A percentile compares a stretch with the other conserved stretches of the same genome.
Evolutionary conservation across 1,140 invertebrate genomes (phyloP).

Genomic region (Microplitis demolitor): DNA sequence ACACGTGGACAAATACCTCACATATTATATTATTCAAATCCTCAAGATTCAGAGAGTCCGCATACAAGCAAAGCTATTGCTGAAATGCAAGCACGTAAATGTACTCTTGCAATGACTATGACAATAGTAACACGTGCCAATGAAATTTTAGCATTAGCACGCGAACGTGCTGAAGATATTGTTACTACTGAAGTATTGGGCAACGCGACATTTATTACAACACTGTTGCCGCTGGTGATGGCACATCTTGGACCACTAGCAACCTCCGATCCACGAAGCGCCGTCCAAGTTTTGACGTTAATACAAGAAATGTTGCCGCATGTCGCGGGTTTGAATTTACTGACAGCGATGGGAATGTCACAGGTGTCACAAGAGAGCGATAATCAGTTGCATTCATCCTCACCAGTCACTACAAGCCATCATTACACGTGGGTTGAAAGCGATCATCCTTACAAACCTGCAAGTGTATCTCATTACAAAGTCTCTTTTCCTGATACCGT

Average conservation of each 20-base stretch:
- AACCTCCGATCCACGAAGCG: conserved; percentile 84
- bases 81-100: conserved; percentile 75
- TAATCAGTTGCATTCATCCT: conserved; percentile 43
- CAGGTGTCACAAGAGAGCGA: conserved; percentile 54
- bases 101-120: conserved; percentile 72
- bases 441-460: conserved; percentile 95
- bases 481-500: conserved; percentile 87
- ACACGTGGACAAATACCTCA: conserved; percentile 93
- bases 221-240: conserved; percentile 77
- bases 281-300: conserved; percentile 86
- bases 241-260: conserved; percentile 82
- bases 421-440: conserved; percentile 94
- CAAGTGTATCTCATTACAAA: conserved; percentile 85
- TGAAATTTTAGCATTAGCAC: conserved; percentile 73
- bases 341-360: conserved; percentile 59
- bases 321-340: conserved; percentile 82
- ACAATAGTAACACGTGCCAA: conserved; percentile 76
- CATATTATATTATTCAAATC: conserved; percentile 84
- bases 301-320: conserved; percentile 91
- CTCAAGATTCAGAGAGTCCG: conserved; percentile 66
- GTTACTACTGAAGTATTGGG: conserved; percentile 64
- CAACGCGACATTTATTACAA: conserved; percentile 71
- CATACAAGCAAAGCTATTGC: conserved; percentile 70
- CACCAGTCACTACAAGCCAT: conserved; percentile 72
- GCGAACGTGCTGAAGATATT: conserved; percentile 68